These are phyloP conservation scores for Dysmachus trigonus DNA, from an alignment of 2,888 invertebrate genomes.

Conservation along the genomic window DNA sequence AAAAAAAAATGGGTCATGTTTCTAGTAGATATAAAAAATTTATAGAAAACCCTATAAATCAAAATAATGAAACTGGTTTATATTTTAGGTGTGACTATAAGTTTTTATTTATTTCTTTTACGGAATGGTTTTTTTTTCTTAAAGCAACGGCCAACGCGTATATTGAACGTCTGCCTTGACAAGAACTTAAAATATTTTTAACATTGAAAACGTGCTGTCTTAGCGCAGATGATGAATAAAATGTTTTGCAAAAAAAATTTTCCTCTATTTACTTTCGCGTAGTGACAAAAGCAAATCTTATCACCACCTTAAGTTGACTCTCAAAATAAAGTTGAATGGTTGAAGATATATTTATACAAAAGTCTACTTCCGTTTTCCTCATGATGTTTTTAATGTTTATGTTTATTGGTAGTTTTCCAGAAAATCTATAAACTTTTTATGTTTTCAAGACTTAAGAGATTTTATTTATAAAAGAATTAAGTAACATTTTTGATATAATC, in stretches of 20 bases:
- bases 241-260: neutral
- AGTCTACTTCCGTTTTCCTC: neutral
- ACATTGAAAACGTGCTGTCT: neutral
- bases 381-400: neutral
- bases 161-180: neutral
- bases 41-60: neutral
- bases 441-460: neutral
- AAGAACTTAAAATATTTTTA: neutral
- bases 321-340: neutral
- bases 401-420: neutral
- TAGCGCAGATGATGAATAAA: neutral
- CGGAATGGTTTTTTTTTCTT: neutral
- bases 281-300: neutral
- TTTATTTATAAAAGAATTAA: neutral
- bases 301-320: neutral
- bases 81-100: neutral
- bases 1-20: neutral
- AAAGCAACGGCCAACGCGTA: neutral
- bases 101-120: neutral
- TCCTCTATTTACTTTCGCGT: neutral
- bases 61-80: neutral
- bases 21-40: neutral
- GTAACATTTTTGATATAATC: neutral
- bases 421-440: neutral
- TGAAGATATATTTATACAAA: neutral